Conservation (phyloP, 2,113 vertebrate genomes). For the Antidorcas marsupialis region DNA sequence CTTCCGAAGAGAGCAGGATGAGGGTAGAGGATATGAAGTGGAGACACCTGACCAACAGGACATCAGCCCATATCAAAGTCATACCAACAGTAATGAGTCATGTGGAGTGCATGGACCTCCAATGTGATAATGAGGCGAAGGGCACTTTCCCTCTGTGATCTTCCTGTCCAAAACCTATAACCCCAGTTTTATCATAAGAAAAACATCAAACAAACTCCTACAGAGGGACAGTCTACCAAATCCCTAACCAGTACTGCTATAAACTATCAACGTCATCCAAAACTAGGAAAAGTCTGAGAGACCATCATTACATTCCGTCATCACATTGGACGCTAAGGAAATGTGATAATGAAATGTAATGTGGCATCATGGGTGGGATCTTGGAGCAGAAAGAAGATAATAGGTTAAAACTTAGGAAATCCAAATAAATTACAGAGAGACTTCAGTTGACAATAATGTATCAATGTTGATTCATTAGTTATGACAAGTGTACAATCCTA, state of each 20-base stretch:
- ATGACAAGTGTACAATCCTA: neutral
- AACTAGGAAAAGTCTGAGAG: neutral
- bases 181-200: neutral
- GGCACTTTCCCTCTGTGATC: neutral
- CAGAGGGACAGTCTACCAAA: neutral
- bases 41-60: neutral
- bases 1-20: neutral
- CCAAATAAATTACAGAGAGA: neutral
- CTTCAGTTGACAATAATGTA: neutral
- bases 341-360: neutral
- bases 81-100: neutral
- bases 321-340: neutral
- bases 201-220: neutral
- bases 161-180: neutral
- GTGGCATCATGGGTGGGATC: neutral
- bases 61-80: neutral
- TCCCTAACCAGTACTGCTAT: neutral
- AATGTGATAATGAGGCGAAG: neutral
- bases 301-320: neutral
- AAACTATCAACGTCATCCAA: neutral
- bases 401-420: neutral
- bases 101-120: neutral
- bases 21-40: neutral
- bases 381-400: neutral
- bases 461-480: neutral